Evolutionary conservation across 2,888 invertebrate genomes (phyloP), one percentile per base, ranked within the genome.

Genomic region (Acronicta aceris): DNA sequence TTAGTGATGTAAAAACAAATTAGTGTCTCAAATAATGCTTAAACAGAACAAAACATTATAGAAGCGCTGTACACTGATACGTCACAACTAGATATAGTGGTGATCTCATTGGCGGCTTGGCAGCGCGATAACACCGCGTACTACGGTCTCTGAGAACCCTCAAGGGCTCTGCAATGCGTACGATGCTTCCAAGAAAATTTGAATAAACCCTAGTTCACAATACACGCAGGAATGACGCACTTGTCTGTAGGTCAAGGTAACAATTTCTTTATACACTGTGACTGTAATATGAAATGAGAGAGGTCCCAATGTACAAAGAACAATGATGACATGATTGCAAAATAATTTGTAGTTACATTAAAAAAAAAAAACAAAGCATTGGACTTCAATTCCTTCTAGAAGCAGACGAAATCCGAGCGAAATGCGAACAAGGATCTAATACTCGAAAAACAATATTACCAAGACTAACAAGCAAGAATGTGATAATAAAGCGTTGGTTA

Each of bases 31-130:
- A 76, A 74, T 70, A 76, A 68, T 75, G 38, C 65, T 60, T 65
- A 54, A 70, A 68, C 67, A 74, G 79, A 79, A 80, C 76, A 76
- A 78, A 74, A 76, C 74, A 80, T 81, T 79, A 79, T 72, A 78
- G 66, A 71, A 74, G 77, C 66, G 73, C 71, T 76, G 78, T 75
- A 74, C 72, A 74, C 54, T 63, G 78, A 73, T 78, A 92, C 93
- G 92, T 93, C 92, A 93, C 86, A 83, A 85, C 87, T 90, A 87
- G 86, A 86, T 92, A 92, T 93, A 94, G 90, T 83, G 92, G 85
- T 94, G 94, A 94, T 92, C 90, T 94, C 93, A 94, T 85, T 80
- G 77, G 73, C 73, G 66, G 66, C 69, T 68, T 65, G 76, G 75
- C 82, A 81, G 78, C 84, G 73, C 81, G 89, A 87, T 86, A 87